Evolutionary conservation across 2,888 invertebrate species (phyloP).

Genomic region (Eulithis testata): DNA sequence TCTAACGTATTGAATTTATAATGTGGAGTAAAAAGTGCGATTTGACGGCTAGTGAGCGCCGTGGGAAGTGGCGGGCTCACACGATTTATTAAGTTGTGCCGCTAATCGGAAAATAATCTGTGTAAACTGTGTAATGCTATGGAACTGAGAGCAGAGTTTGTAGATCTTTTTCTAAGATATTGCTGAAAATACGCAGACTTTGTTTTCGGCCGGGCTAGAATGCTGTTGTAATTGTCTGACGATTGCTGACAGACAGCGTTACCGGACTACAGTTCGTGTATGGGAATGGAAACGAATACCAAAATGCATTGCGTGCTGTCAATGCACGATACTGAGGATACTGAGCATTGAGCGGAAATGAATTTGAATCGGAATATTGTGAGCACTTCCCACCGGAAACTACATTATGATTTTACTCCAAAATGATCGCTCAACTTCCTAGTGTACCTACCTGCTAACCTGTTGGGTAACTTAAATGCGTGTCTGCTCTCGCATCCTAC

Average conservation of each 20-base stretch:
- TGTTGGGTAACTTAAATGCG: background rate
- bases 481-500: background rate
- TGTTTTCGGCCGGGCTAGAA: too few relatives aligned
- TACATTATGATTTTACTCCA: conserved; percentile 43
- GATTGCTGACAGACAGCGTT: too few relatives aligned
- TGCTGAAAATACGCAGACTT: background rate
- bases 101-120: conserved; percentile 39
- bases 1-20: conserved; percentile 74
- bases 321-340: conserved; percentile 39
- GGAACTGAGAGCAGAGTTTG: conserved; percentile 29
- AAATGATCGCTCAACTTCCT: conserved; percentile 23
- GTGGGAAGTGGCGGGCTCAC: conserved; percentile 70
- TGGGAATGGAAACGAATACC: conserved; percentile 25
- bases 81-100: conserved; percentile 56
- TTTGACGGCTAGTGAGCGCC: conserved; percentile 70
- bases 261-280: background rate
- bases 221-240: too few relatives aligned
- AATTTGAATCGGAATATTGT: conserved; percentile 78
- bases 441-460: background rate
- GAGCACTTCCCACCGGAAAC: conserved; percentile 77
- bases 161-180: background rate
- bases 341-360: conserved; percentile 62
- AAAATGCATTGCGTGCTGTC: conserved; percentile 42
- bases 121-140: conserved; percentile 37
- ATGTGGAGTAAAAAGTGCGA: conserved; percentile 69